These are phyloP conservation scores for Pollimyrus isidori DNA, from an alignment of 2,113 vertebrate species.

Conservation along the genomic window DNA sequence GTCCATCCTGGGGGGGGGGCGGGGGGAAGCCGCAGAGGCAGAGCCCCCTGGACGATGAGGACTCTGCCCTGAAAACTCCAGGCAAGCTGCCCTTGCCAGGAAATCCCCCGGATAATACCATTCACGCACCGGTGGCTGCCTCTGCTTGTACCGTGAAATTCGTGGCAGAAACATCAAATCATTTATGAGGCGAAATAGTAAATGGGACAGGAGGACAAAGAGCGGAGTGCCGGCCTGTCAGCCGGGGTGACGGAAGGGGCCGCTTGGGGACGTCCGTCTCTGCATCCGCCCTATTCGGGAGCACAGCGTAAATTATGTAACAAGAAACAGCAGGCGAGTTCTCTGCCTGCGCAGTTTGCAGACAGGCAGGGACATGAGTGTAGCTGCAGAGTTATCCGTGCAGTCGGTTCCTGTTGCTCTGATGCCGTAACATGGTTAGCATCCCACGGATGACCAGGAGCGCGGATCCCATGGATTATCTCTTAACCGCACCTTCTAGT, in stretches of 20 bases:
- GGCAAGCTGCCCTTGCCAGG: neutral
- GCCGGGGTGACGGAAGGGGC: constrained; percentile 22
- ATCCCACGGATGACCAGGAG: no score
- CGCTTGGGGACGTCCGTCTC: constrained; percentile 19
- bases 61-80: neutral
- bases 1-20: neutral
- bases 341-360: neutral
- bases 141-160: neutral
- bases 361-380: neutral
- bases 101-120: neutral
- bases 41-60: neutral
- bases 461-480: neutral
- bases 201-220: constrained; percentile 2
- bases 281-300: neutral
- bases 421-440: neutral
- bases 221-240: constrained; percentile 7
- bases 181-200: neutral
- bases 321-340: neutral
- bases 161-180: neutral
- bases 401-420: neutral
- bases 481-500: neutral
- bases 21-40: neutral
- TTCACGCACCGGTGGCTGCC: neutral
- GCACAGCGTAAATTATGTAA: constrained; percentile 33
- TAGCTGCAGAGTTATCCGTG: neutral